Base-by-base conservation (phyloP, 2,113 vertebrate species). In the Barnardius zonarius region DNA sequence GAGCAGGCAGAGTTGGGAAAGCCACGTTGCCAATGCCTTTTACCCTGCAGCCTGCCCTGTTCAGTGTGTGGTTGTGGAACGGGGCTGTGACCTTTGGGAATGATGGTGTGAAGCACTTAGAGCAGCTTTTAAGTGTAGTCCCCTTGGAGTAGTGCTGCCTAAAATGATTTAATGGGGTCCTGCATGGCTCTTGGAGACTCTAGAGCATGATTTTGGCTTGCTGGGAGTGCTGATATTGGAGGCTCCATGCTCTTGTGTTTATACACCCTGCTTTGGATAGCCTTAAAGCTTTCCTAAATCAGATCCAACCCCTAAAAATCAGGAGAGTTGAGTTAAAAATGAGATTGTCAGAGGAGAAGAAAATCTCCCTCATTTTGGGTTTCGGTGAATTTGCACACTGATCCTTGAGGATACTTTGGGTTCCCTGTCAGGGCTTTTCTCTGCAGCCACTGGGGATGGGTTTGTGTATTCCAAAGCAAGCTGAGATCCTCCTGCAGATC, bases 401-500 rank as follows among this genome's bases (percentile, higher is more conserved):
- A 39, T 70, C 44, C 23, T 54, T 37, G n/a, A 66, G 59, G 37
- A 16, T 63, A n/a, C 9, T 55, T 85, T 63, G 55, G 19, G 15
- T 54, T 7, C 7, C 10, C 22, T 25, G 4, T n/a, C 2, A 7
- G 37, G 44, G n/a, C 13, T 91, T 84, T 84, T 57, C 39, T 52
- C 62, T 52, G 57, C 24, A 51, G 82, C 30, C 6, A 0, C 30
- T 0, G 1, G n/a, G 20, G 10, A 30, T 2, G 2, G 15, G 25
- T 72, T 92, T 51, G 23, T 91, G 76, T 81, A 46, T 83, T 35
- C 66, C 81, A 16, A 4, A 22, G n/a, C 10, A 61, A 87, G 44
- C 59, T 2, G 3, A 59, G 67, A 52, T 61, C 30, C n/a, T 64
- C 44, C 73, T 70, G 49, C 72, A 2, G 4, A 44, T 43, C 52